Conservation (phyloP, 1,140 invertebrate species). For the Drosophila simulans region DNA sequence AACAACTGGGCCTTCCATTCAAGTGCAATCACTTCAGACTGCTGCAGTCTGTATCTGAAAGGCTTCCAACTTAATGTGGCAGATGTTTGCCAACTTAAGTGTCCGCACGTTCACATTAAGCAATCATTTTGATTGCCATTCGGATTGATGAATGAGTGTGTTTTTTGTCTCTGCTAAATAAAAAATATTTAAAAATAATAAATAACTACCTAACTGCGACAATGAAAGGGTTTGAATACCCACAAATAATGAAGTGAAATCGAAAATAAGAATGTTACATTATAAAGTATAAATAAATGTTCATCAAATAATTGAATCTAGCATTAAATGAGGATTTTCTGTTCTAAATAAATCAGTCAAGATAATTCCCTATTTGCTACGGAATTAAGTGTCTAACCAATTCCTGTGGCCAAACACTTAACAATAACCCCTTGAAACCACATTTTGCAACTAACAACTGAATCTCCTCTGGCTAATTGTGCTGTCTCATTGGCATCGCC, state of each 20-base stretch:
- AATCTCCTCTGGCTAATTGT: not conserved
- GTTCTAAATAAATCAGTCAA: constrained; percentile 16
- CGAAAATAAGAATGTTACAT: no score
- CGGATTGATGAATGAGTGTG: constrained; percentile 30
- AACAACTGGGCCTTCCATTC: constrained; percentile 29
- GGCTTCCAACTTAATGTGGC: constrained; percentile 42
- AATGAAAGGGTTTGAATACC: no score
- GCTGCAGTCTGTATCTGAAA: constrained; percentile 61
- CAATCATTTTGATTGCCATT: constrained; percentile 32
- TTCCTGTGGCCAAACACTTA: constrained; percentile 7
- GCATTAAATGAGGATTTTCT: no score
- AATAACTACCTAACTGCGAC: no score
- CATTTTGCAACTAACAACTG: constrained; percentile 18
- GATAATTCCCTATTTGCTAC: constrained; percentile 7
- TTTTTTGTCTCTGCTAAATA: not conserved
- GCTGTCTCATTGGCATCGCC: constrained; percentile 60
- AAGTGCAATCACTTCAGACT: constrained; percentile 73
- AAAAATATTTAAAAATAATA: no score
- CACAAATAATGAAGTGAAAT: no score
- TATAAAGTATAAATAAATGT: no score
- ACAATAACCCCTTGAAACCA: constrained; percentile 31
- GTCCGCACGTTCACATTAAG: constrained; percentile 17
- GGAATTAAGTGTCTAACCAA: constrained; percentile 58
- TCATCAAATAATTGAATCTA: not conserved
- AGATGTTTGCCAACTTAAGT: constrained; percentile 41